Evolutionary conservation across 2,888 invertebrate species (phyloP).

Genomic region (Eudasyphora cyanicolor): DNA sequence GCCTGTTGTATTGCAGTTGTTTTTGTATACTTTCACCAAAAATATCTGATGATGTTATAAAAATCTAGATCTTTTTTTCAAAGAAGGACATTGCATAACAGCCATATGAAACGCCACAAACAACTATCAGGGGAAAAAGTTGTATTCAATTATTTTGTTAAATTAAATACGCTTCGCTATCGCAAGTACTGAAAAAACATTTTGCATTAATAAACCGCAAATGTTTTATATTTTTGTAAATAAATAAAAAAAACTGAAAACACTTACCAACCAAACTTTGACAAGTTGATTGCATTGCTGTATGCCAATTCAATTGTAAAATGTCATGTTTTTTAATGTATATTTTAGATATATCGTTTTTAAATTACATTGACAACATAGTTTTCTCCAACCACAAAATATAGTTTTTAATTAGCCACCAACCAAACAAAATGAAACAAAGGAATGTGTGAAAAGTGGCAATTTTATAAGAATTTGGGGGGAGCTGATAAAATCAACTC

Average conservation of each 20-base stretch:
- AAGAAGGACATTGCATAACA: no score
- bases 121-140: neutral
- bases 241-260: neutral
- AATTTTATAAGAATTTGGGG: no score
- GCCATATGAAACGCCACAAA: neutral
- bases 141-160: neutral
- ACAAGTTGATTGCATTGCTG: neutral
- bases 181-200: no score
- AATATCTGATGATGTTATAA: no score
- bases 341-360: neutral
- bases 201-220: neutral
- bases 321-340: neutral
- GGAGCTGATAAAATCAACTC: no score
- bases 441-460: neutral
- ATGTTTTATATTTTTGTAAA: neutral
- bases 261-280: neutral
- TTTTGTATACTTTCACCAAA: no score
- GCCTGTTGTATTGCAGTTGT: no score
- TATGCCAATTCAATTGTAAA: no score
- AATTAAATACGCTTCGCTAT: neutral
- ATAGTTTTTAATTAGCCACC: conserved; percentile 1
- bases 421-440: neutral
- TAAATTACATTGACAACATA: neutral
- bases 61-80: no score
- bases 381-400: neutral